These are phyloP conservation scores for Centropus bengalensis DNA, from an alignment of 2,113 vertebrate species.

Conservation along the genomic window DNA sequence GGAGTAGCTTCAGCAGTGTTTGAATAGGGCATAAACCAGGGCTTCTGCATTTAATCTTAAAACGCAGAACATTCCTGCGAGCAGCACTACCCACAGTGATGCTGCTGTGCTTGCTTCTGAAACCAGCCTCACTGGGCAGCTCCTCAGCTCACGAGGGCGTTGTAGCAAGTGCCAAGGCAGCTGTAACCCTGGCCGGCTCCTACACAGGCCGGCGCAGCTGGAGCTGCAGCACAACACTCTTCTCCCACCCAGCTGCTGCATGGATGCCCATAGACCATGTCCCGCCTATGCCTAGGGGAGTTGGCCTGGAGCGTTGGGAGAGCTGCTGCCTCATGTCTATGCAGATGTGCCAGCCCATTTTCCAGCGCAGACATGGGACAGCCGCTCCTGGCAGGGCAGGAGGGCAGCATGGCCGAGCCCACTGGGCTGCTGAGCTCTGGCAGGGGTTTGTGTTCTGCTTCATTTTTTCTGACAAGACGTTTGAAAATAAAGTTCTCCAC, in stretches of 20 bases:
- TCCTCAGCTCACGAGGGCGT: rapidly evolving
- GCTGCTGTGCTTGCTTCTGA: not conserved
- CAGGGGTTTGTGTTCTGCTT: not conserved
- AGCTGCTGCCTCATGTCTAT: not conserved
- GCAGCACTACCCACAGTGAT: not conserved
- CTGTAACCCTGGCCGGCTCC: not conserved
- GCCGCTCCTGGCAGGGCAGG: not conserved
- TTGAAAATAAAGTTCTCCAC: slow-evolving; percentile 35
- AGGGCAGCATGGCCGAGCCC: not conserved
- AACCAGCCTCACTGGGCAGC: rapidly evolving
- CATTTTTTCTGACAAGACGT: not conserved
- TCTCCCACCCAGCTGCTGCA: not conserved
- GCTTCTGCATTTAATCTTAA: not conserved
- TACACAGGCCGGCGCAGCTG: not conserved
- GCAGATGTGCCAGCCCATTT: not conserved
- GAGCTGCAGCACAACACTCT: not conserved
- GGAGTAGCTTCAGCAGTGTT: not conserved
- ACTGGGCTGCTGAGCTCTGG: not conserved
- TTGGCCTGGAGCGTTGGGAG: not conserved
- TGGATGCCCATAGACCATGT: too few species aligned
- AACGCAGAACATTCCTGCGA: not conserved
- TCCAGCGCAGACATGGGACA: not conserved
- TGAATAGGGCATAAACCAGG: not conserved
- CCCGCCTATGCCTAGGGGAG: too few species aligned
- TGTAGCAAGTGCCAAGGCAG: not conserved